A percentile compares a stretch with the other conserved stretches of the same genome.
These are phyloP conservation scores for Isaurus tuberculatus DNA, from an alignment of 92 coral and sea anemone species.

Conservation along the genomic window DNA sequence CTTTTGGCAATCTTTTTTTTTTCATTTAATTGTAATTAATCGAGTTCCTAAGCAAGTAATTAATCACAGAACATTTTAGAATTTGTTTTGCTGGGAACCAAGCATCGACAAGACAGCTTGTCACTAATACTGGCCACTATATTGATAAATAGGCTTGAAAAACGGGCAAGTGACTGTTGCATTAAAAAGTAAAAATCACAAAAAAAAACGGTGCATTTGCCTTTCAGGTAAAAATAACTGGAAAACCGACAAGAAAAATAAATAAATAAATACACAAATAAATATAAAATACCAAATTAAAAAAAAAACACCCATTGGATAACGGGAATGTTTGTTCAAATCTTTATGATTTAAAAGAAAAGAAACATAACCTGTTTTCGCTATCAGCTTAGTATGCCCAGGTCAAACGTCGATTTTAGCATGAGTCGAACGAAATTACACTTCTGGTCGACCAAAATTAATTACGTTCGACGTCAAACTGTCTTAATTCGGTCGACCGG, in stretches of 20 bases:
- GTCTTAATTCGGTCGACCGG: too few species aligned
- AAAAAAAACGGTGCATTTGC: not conserved
- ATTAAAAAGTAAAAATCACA: not conserved
- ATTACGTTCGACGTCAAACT: too few species aligned
- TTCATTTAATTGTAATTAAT: not conserved
- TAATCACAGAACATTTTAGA: not conserved
- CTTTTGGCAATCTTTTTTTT: slow-evolving; percentile 1
- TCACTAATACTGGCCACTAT: not conserved
- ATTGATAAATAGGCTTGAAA: slow-evolving; percentile 6
- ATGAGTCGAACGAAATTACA: too few species aligned
- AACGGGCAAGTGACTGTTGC: not conserved
- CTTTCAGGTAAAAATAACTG: not conserved
- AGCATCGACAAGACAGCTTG: not conserved
- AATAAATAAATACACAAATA: not conserved
- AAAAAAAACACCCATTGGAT: too few species aligned
- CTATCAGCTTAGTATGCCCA: too few species aligned
- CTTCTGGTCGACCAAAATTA: too few species aligned
- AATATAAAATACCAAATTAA: not conserved
- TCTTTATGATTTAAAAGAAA: too few species aligned
- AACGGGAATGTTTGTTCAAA: too few species aligned
- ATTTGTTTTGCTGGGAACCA: not conserved
- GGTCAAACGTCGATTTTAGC: too few species aligned
- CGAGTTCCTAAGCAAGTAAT: too few species aligned
- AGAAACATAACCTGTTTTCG: too few species aligned
- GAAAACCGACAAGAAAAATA: not conserved